Conservation (phyloP, 2,113 vertebrate genomes). For the Rostratula benghalensis region DNA sequence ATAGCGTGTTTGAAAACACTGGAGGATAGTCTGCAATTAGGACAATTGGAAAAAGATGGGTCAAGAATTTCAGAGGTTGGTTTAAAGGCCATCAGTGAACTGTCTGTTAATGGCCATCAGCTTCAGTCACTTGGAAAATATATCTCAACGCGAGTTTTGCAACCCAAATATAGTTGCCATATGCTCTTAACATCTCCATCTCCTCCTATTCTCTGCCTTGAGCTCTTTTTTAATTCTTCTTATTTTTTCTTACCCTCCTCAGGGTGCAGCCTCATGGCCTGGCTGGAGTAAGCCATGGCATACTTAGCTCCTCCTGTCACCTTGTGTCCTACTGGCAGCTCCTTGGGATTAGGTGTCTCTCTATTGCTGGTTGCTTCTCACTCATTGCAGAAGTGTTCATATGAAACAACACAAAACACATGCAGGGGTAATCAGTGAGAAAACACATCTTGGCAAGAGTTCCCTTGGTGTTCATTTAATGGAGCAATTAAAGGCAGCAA, state of each 20-base stretch:
- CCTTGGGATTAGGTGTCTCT: background rate
- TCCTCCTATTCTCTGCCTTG: background rate
- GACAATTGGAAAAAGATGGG: background rate
- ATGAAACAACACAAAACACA: background rate
- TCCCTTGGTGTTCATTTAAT: background rate
- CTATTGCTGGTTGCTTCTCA: background rate
- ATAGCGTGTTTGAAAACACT: background rate
- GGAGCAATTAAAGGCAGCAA: background rate
- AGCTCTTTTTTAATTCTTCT: background rate
- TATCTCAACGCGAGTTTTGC: background rate
- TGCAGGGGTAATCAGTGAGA: background rate
- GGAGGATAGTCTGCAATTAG: background rate
- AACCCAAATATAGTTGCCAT: background rate
- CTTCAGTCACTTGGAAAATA: background rate
- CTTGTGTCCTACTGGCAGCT: background rate
- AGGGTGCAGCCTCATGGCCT: background rate
- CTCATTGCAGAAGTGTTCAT: background rate
- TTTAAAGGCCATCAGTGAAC: background rate
- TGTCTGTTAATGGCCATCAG: background rate
- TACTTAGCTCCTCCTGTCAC: background rate
- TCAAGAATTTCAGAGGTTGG: background rate
- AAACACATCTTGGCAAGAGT: background rate
- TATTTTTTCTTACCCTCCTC: background rate
- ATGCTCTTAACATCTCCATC: background rate
- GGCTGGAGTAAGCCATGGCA: background rate